A percentile compares a stretch with the other conserved stretches of the same genome.
Evolutionary conservation across 2,113 vertebrate genomes (phyloP).

Genomic region (Amphilophus citrinellus): DNA sequence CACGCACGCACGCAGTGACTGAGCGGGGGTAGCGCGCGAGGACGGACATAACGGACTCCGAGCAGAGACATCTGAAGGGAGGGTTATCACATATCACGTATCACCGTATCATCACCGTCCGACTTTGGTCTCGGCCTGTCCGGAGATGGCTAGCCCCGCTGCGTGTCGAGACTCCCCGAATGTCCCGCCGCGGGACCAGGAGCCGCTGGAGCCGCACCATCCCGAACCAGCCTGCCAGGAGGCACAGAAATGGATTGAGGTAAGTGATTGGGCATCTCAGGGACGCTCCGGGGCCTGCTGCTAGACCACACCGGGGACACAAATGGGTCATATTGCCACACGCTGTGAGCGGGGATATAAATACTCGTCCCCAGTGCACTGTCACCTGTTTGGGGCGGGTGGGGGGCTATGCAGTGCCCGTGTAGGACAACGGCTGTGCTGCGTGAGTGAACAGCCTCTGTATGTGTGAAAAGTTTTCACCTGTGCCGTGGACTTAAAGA

Average conservation of each 20-base stretch:
- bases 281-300: constrained; percentile 15
- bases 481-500: not conserved
- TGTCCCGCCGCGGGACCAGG: constrained; percentile 30
- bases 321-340: constrained; percentile 34
- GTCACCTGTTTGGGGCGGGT: constrained; percentile 64
- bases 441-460: not conserved
- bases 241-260: constrained; percentile 96
- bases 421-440: constrained; percentile 20
- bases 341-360: constrained; percentile 53
- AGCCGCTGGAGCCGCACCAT: constrained; percentile 68
- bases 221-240: constrained; percentile 89
- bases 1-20: not conserved
- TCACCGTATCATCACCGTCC: constrained; percentile 12
- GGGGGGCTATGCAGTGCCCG: constrained; percentile 25
- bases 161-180: constrained; percentile 58
- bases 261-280: constrained; percentile 68
- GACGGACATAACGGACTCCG: constrained; percentile 45
- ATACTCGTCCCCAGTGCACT: constrained; percentile 50
- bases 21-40: constrained; percentile 2
- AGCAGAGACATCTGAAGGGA: constrained; percentile 14
- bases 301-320: constrained; percentile 2
- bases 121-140: constrained; percentile 12
- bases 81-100: constrained; percentile 6
- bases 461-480: constrained; percentile 40
- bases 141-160: constrained; percentile 86